Evolutionary conservation across 2,797 vertebrate species (phyloP).

Genomic region (Leucoraja ocellata): DNA sequence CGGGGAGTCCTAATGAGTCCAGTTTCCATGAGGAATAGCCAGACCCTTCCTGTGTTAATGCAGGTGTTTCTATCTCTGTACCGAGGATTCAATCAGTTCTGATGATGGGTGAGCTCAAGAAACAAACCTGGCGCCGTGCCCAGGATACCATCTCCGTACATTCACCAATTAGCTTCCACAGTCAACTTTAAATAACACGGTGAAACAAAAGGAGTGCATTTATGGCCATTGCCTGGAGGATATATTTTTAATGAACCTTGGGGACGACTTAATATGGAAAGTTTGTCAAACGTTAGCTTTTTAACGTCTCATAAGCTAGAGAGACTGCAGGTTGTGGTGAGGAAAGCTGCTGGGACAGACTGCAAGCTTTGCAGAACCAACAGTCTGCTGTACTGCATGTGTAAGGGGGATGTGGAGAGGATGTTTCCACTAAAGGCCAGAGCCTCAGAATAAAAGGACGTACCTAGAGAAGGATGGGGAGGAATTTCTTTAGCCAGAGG

Average conservation of each 20-base stretch:
- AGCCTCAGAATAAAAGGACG: too few relatives aligned
- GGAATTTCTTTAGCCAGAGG: too few relatives aligned
- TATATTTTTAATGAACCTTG: not conserved
- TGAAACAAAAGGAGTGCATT: not conserved
- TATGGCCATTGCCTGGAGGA: not conserved
- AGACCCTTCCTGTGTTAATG: not conserved
- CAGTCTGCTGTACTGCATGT: not conserved
- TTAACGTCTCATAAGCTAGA: not conserved
- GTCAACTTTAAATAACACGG: not conserved
- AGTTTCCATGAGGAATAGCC: not conserved
- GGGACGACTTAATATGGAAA: not conserved
- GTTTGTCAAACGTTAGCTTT: not conserved
- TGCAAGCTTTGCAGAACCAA: not conserved
- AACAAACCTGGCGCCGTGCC: not conserved
- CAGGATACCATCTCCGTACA: not conserved
- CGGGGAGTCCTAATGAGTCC: not conserved
- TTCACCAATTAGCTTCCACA: conserved; percentile 11
- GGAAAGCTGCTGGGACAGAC: not conserved
- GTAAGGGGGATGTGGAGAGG: too few relatives aligned
- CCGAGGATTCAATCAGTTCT: not conserved
- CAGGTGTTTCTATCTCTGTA: not conserved
- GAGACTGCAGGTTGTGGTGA: not conserved
- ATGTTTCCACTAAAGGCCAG: too few relatives aligned
- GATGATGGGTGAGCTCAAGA: not conserved
- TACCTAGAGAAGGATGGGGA: too few relatives aligned